Evolutionary conservation across 30 jellyfish, hydroid and myxozoan species (phyloP), one percentile per base, ranked within the genome.

Genomic region (Chrysaora quinquecirrha): DNA sequence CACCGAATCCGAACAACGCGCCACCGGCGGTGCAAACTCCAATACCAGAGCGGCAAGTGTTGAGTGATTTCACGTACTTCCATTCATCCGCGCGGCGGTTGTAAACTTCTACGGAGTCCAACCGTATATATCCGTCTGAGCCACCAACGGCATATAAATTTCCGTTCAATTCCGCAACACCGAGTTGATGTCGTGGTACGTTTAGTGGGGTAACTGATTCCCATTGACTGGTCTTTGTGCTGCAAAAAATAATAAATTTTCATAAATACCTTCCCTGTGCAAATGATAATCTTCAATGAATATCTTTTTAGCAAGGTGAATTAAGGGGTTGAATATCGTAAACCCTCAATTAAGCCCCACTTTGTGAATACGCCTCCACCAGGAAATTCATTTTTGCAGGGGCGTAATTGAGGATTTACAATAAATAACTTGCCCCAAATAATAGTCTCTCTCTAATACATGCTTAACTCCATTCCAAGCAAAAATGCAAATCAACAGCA

Each of bases 31-130:
- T 63, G 46, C 95, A 78, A 2, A 85, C 93, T 22, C 97, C 97
- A 78, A 85, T 94, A 30, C 99, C 99, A 38, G 99, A 95, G n/a
- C 99, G 97, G 64, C 97, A 88, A 24, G 89, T 76, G 64, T 76
- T 71, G 23, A 95, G 54, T 30, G 99, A 75, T 30, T 73, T 74
- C 3, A 76, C 86, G 60, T 77, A 70, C 56, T 75, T 64, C 99
- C 99, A 95, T 34, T 84, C 88, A 47, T 85, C 86, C 23, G 34
- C 56, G 19, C 77, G 83, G 6, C 82, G 77, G 60, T 35, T 75
- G 52, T 34, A 87, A 24, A 89, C 84, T 84, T 95, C 99, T 28
- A 95, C 99, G 11, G 96, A 46, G n/a, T 80, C 81, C 23, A 89
- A 64, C 2, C 99, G 95, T 9, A 34, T 73, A 32, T 48, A 25